phyloP scores from a whole-genome alignment of 2,113 vertebrate genomes.

The Gallinago undulata region DNA sequence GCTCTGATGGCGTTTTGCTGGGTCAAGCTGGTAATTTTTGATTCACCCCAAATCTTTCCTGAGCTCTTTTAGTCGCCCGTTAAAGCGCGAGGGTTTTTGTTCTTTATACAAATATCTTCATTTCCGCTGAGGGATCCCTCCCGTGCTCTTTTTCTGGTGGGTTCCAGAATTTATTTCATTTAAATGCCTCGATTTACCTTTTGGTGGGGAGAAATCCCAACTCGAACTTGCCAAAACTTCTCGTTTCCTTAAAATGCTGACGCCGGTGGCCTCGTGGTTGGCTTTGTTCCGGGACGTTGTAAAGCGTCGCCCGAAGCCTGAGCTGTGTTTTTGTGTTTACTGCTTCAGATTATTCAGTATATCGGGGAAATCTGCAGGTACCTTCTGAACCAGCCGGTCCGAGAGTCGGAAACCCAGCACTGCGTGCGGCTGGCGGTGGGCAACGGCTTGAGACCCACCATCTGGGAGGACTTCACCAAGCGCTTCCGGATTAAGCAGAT shows the following conservation, averaged over 20 bases:
- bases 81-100: background rate
- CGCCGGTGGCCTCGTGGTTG: background rate
- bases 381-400: slow-evolving; percentile 81
- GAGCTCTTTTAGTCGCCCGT: background rate
- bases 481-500: slow-evolving; percentile 82
- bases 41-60: accelerated
- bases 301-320: background rate
- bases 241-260: too few relatives aligned
- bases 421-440: slow-evolving; percentile 84
- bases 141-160: background rate
- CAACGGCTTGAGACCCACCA: slow-evolving; percentile 83
- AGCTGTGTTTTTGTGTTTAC: background rate
- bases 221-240: background rate
- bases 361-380: slow-evolving; percentile 93
- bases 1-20: accelerated
- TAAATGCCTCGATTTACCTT: background rate
- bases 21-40: background rate
- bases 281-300: background rate
- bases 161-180: background rate
- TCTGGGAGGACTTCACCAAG: slow-evolving; percentile 86
- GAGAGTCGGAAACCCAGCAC: slow-evolving; percentile 75
- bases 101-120: too few relatives aligned
- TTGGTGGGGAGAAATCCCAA: background rate
- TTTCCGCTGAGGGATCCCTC: background rate
- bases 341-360: slow-evolving; percentile 86